Evolutionary conservation across 2,113 vertebrate genomes (phyloP).

Genomic region (Rhizomys pruinosus): DNA sequence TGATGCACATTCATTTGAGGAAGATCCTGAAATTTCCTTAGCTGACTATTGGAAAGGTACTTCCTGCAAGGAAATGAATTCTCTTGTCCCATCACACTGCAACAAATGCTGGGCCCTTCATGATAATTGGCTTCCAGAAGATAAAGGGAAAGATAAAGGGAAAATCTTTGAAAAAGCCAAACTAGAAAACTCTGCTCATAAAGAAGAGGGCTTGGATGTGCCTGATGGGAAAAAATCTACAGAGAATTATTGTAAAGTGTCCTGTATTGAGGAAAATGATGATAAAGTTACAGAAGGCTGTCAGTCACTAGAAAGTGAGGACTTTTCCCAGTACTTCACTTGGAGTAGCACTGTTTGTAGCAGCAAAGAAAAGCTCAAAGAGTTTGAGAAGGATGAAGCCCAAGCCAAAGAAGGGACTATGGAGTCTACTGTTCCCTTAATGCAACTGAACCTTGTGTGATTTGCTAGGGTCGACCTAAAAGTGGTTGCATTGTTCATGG

Average conservation of each 20-base stretch:
- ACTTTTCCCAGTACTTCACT: conserved; percentile 90
- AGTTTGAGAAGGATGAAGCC: conserved; percentile 87
- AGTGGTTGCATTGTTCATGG: conserved; percentile 98
- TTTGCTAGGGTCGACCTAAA: conserved; percentile 96
- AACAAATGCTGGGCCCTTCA: conserved; percentile 95
- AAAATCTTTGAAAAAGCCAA: conserved; percentile 81
- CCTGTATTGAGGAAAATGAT: conserved; percentile 80
- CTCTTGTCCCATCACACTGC: conserved; percentile 94
- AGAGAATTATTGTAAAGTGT: conserved; percentile 76
- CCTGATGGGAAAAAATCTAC: conserved; percentile 92
- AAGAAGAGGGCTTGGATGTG: conserved; percentile 94
- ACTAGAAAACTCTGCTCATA: too few species aligned
- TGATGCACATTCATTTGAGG: too few species aligned
- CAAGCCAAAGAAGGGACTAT: conserved; percentile 84
- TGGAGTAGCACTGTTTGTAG: conserved; percentile 85
- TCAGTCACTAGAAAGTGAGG: conserved; percentile 86
- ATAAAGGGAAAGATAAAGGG: conserved; percentile 83
- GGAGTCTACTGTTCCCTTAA: conserved; percentile 89
- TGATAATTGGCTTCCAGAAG: conserved; percentile 94
- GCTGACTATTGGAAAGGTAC: conserved; percentile 97
- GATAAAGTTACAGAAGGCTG: conserved; percentile 75
- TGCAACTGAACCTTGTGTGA: conserved; percentile 97
- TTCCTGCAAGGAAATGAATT: conserved; percentile 92
- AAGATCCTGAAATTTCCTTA: too few species aligned
- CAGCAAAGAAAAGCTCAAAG: conserved; percentile 89